Evolutionary conservation across 2,113 vertebrate genomes (phyloP), one percentile per base, ranked within the genome.

Genomic region (Labeo catla): DNA sequence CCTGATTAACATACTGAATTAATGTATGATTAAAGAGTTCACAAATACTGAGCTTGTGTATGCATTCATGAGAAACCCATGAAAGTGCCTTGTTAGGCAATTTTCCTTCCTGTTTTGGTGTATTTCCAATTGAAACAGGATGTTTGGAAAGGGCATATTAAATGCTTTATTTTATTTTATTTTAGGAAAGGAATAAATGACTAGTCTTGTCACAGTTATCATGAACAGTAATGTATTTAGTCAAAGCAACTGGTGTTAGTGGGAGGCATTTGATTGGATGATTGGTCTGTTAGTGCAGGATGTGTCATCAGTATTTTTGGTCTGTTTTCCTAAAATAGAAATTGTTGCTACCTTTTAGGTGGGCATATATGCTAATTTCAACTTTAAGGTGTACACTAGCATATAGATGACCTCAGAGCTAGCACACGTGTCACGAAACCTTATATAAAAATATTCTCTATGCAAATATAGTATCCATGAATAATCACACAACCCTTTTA

Each of bases 21-120:
- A 16, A 84, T 81, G 50, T n/a, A 16, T 19, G 34, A 77, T 84
- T 23, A 84, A 84, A 79, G 59, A 66, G 50, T 49, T 74, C 45
- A 28, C 21, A 74, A 13, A 49, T 23, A 74, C 49, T 74, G 45
- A 76, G 43, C 21, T 23, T 47, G 45, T 15, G 72, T n/a, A 12
- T 11, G n/a, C 72, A 49, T 76, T 72, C 43, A 72, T 72, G 43
- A 72, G 39, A 2, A 72, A 10, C 7, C 15, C 15, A 19, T 19
- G 8, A 61, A 61, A 61, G 57, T 61, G 57, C 19, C 57, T 61
- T 61, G 57, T n/a, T 61, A 61, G n/a, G 8, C 8, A 2, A 0
- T 12, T 74, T 74, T 49, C n/a, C 45, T 74, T 76, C 43, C 21
- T 49, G n/a, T n/a, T 47, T 49, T 76, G 45, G 23, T 49, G 11